These are phyloP conservation scores for Popillia japonica DNA, from an alignment of 1,140 invertebrate species.

Conservation along the genomic window DNA sequence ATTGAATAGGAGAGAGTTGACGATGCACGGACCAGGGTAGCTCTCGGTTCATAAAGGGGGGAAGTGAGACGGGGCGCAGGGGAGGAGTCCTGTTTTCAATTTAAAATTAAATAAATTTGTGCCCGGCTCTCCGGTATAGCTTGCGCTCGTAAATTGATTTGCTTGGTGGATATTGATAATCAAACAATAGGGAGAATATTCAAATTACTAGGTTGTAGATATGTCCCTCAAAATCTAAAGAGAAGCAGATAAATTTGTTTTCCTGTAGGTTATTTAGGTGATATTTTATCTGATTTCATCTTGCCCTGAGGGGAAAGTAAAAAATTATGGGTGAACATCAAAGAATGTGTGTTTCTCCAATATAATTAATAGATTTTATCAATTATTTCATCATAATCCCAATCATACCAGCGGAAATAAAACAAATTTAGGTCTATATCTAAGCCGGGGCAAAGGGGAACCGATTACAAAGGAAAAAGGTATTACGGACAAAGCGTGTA, in stretches of 20 bases:
- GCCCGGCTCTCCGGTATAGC: not conserved
- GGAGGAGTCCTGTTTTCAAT: not conserved
- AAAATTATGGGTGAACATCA: no score
- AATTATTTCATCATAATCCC: not conserved
- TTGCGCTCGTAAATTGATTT: not conserved
- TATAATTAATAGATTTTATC: conserved; percentile 29
- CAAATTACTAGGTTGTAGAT: not conserved
- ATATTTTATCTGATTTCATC: not conserved
- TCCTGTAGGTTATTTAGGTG: not conserved
- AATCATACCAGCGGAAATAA: conserved; percentile 4
- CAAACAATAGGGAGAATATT: conserved; percentile 1
- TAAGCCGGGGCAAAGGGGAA: not conserved
- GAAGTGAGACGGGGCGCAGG: not conserved
- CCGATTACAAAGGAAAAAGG: conserved; percentile 27
- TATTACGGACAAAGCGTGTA: conserved; percentile 20
- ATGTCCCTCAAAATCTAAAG: not conserved
- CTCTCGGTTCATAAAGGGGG: not conserved
- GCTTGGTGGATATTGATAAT: conserved; percentile 10
- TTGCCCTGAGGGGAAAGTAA: no score
- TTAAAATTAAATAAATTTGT: conserved; percentile 16
- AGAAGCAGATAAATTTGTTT: not conserved
- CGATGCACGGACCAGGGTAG: not conserved
- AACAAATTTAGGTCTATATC: conserved; percentile 12
- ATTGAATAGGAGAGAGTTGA: not conserved
- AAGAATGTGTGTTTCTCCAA: not conserved